Conservation (phyloP, 2,888 invertebrate genomes). For the Punctoribates punctum region DNA sequence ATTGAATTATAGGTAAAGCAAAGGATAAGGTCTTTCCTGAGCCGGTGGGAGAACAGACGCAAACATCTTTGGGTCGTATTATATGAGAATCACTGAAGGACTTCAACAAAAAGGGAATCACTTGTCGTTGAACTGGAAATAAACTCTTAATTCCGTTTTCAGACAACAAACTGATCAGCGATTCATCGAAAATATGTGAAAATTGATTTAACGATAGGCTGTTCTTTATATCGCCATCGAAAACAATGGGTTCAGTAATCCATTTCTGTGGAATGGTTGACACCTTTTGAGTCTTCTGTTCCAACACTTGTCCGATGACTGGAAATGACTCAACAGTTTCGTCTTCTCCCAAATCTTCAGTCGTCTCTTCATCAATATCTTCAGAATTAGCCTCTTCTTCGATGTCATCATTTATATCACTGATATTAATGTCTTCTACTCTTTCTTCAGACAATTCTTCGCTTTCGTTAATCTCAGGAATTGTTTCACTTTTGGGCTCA, state of each 20-base stretch:
- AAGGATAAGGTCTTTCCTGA: constrained; percentile 96
- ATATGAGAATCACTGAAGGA: constrained; percentile 31
- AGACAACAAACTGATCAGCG: constrained; percentile 42
- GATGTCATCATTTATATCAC: constrained; percentile 11
- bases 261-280: constrained; percentile 78
- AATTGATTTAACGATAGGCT: constrained; percentile 60
- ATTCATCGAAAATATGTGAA: constrained; percentile 60
- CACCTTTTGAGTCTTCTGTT: constrained; percentile 55
- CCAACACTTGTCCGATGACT: constrained; percentile 65
- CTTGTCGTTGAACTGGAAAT: constrained; percentile 48
- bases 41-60: constrained; percentile 95
- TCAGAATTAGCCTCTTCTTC: constrained; percentile 38
- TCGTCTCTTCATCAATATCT: constrained; percentile 27
- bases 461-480: neutral
- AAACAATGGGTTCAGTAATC: constrained; percentile 73
- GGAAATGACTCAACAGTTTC: constrained; percentile 60
- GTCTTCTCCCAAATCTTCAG: constrained; percentile 42
- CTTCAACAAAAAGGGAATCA: constrained; percentile 46
- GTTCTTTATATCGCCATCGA: constrained; percentile 68
- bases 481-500: neutral
- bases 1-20: constrained; percentile 82
- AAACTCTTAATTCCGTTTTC: constrained; percentile 44
- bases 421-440: neutral
- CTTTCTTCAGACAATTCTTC: constrained; percentile 9
- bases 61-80: constrained; percentile 75